Evolutionary conservation across 2,888 invertebrate genomes (phyloP), one percentile per base, ranked within the genome.

Genomic region (Brachypterus glaber): DNA sequence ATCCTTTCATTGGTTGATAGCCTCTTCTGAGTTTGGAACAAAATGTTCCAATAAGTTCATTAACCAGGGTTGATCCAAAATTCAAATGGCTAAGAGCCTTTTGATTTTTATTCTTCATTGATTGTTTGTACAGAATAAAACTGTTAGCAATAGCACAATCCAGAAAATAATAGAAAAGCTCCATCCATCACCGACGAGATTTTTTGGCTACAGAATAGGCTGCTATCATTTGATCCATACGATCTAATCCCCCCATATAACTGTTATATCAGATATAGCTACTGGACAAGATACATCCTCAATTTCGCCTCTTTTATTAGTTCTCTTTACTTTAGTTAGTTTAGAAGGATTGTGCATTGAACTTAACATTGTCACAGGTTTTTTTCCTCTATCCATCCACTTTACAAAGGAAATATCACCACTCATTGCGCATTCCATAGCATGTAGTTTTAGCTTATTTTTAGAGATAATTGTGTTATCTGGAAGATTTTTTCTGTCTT

Each of bases 151-250:
- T 44, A 16, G 45, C 37, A 17, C 45, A 43, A 41, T 55, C 52
- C 12, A 53, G n/a, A 30, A 52, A 48, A 44, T 51, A 50, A 40
- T 51, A 54, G 30, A 55, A 54, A 9, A 51, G 33, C 36, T 47
- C 47, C 29, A 50, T 39, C 52, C 51, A 53, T 52, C 52, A 54
- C 16, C 51, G 40, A 27, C 49, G 39, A 11, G 47, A 48, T 40
- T 53, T 54, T 41, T 47, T 47, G 31, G 43, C 35, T 17, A 53
- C 46, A 34, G 30, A 41, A 33, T 54, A 54, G 8, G 33, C 35
- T 15, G 50, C 43, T 7, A 21, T 21, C 25, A 27, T 26, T 30
- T 35, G 35, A 14, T 35, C 35, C 26, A 29, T 29, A 12, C 25
- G 21, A 3, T 35, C 35, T 15, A 35, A 26, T 29, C 16, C 35